Base-by-base conservation (phyloP, 2,797 vertebrate genomes). In the Rhinophrynus dorsalis region DNA sequence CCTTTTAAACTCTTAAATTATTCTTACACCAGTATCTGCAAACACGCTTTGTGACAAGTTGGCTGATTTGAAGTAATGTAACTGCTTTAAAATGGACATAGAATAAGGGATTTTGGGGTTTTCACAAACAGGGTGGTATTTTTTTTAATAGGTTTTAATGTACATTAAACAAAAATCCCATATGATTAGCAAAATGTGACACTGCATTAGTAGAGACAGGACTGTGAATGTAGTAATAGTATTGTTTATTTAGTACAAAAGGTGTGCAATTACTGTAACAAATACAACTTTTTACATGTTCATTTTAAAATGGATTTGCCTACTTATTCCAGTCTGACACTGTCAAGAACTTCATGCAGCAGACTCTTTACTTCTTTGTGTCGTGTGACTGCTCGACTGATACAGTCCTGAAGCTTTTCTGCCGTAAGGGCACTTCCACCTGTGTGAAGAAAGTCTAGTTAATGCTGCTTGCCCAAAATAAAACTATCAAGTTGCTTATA, bases 251-350 rank as follows among this genome's bases (percentile, higher is more conserved):
- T 84, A 90, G 91, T 94, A 91, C 89, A 94, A 97, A 56, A 96
- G 93, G 42, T 66, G 77, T 83, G 83, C 81, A 79, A 76, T 79
- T 80, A 89, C 89, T 91, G 88, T 91, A 87, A 86, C 91, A 95
- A 96, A 96, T 96, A 96, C 89, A 95, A 83, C 55, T 92, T 96
- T 96, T 96, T 97, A 95, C 90, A 94, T 85, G 78, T 84, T 55
- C 60, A 79, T 74, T 82, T 69, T 33, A 17, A 76, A 84, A 74
- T 79, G 1, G 38, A 72, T 58, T 86, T 67, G 81, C 56, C 71
- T 76, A 45, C 85, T 90, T 86, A 90, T 21, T 85, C 68, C 1
- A 84, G 77, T 67, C 85, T 92, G 61, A 92, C 67, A 68, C 95
- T 96, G 42, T 88, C 82, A 26, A 84, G 78, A 58, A 97, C 94